Evolutionary conservation across 2,797 vertebrate genomes (phyloP).

Genomic region (Hapalemur alaotrensis): DNA sequence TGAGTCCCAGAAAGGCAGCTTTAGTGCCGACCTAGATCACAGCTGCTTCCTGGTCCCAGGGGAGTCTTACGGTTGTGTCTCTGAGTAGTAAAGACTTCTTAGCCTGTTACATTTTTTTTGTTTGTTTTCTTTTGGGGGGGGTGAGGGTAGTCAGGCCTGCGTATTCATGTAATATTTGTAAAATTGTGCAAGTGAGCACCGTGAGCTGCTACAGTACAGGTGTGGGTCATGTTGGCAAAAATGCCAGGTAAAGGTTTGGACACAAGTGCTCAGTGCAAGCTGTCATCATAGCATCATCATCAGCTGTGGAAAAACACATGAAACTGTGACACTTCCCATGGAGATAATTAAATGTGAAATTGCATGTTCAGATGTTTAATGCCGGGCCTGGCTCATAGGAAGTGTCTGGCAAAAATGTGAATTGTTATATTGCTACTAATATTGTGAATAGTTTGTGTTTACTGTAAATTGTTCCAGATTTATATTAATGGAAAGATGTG

Average conservation of each 20-base stretch:
- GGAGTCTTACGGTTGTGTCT: neutral
- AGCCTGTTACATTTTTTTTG: neutral
- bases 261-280: neutral
- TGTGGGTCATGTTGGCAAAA: neutral
- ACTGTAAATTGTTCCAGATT: conserved; percentile 32
- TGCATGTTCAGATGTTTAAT: conserved; percentile 27
- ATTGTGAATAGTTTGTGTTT: conserved; percentile 14
- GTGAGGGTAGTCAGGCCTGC: neutral
- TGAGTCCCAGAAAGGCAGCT: neutral
- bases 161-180: neutral
- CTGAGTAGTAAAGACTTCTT: neutral
- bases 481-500: conserved; percentile 31
- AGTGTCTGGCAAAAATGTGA: conserved; percentile 9
- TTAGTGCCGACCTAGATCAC: neutral
- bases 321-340: neutral
- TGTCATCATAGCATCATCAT: neutral
- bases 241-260: neutral
- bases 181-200: neutral
- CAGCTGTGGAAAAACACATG: neutral
- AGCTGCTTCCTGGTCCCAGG: neutral
- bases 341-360: conserved; percentile 8
- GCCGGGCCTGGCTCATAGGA: neutral
- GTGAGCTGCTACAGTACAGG: neutral
- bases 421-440: neutral
- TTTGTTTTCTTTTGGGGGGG: neutral